These are phyloP conservation scores for Ruditapes philippinarum DNA, from an alignment of 1,140 invertebrate genomes.

Conservation along the genomic window DNA sequence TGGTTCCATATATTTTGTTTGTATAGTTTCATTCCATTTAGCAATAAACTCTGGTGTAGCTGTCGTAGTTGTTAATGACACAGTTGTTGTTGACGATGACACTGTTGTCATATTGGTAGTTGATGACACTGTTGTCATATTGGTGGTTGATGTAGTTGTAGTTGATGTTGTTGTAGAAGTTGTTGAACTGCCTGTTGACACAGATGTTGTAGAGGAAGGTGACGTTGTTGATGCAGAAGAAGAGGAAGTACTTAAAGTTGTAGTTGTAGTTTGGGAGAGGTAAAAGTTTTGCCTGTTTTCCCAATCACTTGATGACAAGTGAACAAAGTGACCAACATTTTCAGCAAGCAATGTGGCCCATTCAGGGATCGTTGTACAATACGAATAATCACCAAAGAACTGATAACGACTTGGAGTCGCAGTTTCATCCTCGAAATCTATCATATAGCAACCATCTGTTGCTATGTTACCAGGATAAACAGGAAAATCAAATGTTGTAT, in stretches of 20 bases:
- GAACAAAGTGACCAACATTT: slow-evolving; percentile 12
- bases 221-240: background rate
- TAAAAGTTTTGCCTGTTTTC: background rate
- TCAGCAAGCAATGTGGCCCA: slow-evolving; percentile 38
- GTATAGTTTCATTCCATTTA: slow-evolving; percentile 56
- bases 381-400: slow-evolving; percentile 66
- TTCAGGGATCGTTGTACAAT: slow-evolving; percentile 63
- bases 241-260: slow-evolving; percentile 11
- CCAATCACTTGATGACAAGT: slow-evolving; percentile 51
- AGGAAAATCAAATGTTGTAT: slow-evolving; percentile 69
- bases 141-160: slow-evolving; percentile 39
- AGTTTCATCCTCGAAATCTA: slow-evolving; percentile 67
- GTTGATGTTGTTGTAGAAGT: slow-evolving; percentile 2
- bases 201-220: background rate
- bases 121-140: slow-evolving; percentile 14
- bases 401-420: slow-evolving; percentile 60
- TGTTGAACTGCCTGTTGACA: background rate
- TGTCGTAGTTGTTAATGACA: background rate
- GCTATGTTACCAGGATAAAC: slow-evolving; percentile 69
- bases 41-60: background rate
- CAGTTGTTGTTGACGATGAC: background rate
- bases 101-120: background rate
- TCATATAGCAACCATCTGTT: slow-evolving; percentile 71
- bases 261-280: slow-evolving; percentile 17
- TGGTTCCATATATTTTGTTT: slow-evolving; percentile 61